These are phyloP conservation scores for Eriosoma lanigerum DNA, from an alignment of 1,140 invertebrate genomes.

Conservation along the genomic window DNA sequence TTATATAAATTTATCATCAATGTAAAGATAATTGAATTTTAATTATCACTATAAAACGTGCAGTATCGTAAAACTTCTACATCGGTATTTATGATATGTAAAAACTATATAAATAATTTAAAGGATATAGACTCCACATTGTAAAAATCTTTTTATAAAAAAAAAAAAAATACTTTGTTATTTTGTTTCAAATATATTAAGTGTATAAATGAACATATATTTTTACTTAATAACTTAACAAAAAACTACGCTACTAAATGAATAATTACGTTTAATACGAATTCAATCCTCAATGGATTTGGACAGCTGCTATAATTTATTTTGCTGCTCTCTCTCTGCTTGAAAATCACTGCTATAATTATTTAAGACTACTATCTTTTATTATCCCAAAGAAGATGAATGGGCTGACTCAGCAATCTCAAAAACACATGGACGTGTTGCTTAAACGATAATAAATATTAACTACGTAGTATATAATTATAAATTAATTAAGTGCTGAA, in stretches of 20 bases:
- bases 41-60: constrained; percentile 24
- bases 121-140: not conserved
- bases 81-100: not conserved
- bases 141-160: not conserved
- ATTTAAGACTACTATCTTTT: not conserved
- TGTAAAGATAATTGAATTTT: constrained; percentile 23
- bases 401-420: not conserved
- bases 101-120: not conserved
- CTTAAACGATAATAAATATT: not conserved
- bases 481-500: not conserved
- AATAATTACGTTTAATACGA: not conserved
- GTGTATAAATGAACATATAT: not conserved
- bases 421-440: not conserved
- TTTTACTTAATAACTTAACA: not conserved
- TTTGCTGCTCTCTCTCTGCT: not conserved
- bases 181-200: not conserved
- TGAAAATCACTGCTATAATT: not conserved
- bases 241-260: not conserved
- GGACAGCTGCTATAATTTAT: constrained; percentile 26
- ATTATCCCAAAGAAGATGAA: constrained; percentile 12
- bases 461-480: not conserved
- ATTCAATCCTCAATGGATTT: constrained; percentile 13
- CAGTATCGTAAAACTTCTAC: not conserved
- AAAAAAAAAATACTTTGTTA: not conserved
- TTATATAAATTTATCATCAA: too few species aligned